Conservation (phyloP, 2,888 invertebrate genomes). For the Watsonalla cultraria region DNA sequence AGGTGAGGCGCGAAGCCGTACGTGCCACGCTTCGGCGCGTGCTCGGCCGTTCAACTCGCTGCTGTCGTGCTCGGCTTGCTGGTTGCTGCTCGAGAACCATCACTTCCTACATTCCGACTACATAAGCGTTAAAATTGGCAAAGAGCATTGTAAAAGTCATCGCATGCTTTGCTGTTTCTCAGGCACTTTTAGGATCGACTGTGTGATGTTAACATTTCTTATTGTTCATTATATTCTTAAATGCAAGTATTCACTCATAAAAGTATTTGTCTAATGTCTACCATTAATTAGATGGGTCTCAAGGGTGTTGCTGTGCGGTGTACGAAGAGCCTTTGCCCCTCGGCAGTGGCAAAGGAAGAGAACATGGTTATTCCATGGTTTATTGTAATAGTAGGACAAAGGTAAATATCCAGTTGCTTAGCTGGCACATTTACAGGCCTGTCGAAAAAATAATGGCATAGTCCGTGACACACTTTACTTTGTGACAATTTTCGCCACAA, state of each 20-base stretch:
- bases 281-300: too few relatives aligned
- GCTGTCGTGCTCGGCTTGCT: slow-evolving; percentile 55
- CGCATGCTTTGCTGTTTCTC: too few relatives aligned
- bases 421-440: slow-evolving; percentile 13
- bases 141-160: neutral
- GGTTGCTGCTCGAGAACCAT: slow-evolving; percentile 57
- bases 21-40: slow-evolving; percentile 58
- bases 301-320: too few relatives aligned
- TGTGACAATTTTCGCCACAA: slow-evolving; percentile 66
- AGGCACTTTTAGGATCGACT: too few relatives aligned
- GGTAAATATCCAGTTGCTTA: neutral
- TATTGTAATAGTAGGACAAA: neutral
- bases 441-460: slow-evolving; percentile 62
- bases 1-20: slow-evolving; percentile 49
- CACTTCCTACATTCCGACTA: slow-evolving; percentile 59
- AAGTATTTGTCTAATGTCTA: too few relatives aligned
- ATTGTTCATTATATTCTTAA: too few relatives aligned
- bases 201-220: too few relatives aligned
- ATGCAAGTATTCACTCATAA: too few relatives aligned
- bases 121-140: slow-evolving; percentile 20
- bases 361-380: too few relatives aligned
- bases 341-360: too few relatives aligned
- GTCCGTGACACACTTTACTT: slow-evolving; percentile 65
- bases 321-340: too few relatives aligned
- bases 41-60: slow-evolving; percentile 66